These are phyloP conservation scores for Micromesistius poutassou DNA, from an alignment of 2,797 vertebrate genomes.

Conservation along the genomic window DNA sequence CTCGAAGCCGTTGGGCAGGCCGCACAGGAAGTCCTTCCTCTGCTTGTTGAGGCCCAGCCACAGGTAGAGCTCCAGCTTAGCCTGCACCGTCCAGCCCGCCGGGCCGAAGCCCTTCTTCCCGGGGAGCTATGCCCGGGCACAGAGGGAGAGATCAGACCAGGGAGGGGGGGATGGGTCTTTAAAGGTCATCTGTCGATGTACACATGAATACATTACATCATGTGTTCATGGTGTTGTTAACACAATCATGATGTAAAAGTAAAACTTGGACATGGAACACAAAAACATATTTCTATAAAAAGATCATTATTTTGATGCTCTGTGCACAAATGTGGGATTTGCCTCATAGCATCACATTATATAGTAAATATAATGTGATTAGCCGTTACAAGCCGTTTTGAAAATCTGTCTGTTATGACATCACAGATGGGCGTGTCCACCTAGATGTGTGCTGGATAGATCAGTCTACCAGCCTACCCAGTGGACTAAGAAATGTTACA, in stretches of 20 bases:
- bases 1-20: conserved; percentile 92
- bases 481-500: too few relatives aligned
- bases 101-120: conserved; percentile 92
- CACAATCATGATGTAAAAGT: neutral
- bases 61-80: conserved; percentile 94
- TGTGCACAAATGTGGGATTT: too few relatives aligned
- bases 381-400: too few relatives aligned
- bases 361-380: too few relatives aligned
- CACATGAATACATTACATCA: too few relatives aligned
- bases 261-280: neutral
- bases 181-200: too few relatives aligned
- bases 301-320: neutral
- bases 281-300: neutral
- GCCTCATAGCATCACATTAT: too few relatives aligned
- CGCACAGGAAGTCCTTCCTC: conserved; percentile 87
- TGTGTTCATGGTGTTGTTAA: neutral
- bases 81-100: conserved; percentile 93
- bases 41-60: conserved; percentile 97
- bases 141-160: neutral
- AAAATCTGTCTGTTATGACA: too few relatives aligned
- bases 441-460: too few relatives aligned
- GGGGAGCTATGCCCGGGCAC: conserved; percentile 74
- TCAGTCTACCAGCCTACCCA: too few relatives aligned
- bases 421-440: too few relatives aligned
- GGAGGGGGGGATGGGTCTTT: neutral